Evolutionary conservation across 2,113 vertebrate genomes (phyloP).

Genomic region (Eurypyga helias): DNA sequence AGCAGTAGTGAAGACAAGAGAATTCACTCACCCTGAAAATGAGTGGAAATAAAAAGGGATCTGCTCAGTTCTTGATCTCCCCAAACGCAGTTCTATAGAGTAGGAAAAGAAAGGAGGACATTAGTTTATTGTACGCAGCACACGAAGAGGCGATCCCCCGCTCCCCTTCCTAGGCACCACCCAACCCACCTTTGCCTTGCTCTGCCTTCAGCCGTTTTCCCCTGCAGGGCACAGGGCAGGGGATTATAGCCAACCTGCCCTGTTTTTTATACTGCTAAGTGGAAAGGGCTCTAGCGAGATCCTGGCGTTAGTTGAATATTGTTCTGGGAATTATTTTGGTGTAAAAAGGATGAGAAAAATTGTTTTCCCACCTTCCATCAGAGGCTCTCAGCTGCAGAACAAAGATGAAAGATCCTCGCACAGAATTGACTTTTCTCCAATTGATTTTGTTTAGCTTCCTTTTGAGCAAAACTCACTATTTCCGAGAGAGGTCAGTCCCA

Average conservation of each 20-base stretch:
- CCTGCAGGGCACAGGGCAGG: not conserved
- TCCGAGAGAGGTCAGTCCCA: not conserved
- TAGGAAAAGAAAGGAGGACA: not conserved
- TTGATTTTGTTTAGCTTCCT: not conserved
- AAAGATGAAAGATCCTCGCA: not conserved
- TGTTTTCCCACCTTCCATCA: not conserved
- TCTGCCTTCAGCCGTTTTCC: not conserved
- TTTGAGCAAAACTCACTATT: not conserved
- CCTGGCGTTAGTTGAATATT: not conserved
- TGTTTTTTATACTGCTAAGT: not conserved
- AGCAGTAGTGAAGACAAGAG: slow-evolving; percentile 17
- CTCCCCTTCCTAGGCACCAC: not conserved
- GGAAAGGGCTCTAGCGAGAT: not conserved
- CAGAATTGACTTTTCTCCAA: not conserved
- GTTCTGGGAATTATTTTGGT: not conserved
- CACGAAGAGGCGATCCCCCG: not conserved
- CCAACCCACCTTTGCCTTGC: not conserved
- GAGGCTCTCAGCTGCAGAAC: not conserved
- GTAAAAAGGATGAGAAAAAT: not conserved
- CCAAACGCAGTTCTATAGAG: not conserved
- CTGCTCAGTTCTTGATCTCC: not conserved
- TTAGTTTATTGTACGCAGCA: not conserved
- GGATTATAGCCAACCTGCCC: not conserved
- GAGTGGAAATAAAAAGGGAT: slow-evolving; percentile 1
- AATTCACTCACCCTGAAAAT: slow-evolving; percentile 68